Evolutionary conservation across 2,888 invertebrate species (phyloP), one percentile per base, ranked within the genome.

Genomic region (Sphecodes monilicornis): DNA sequence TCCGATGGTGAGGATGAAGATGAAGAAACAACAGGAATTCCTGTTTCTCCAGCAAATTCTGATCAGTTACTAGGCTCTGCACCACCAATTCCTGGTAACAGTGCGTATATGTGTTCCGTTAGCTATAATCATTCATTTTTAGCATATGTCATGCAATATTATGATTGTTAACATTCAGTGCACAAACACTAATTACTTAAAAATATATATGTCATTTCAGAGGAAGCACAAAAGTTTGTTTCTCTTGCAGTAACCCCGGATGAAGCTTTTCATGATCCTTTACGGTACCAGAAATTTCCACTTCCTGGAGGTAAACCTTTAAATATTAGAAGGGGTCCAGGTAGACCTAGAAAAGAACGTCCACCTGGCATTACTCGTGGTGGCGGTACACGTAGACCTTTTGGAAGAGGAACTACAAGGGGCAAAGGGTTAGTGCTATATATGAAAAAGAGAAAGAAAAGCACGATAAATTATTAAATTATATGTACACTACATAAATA

Each of bases 271-370:
- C 96, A 96, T 92, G 96, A 96, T 80, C 96, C 97, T 43, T 95
- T 97, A 69, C 96, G 96, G 39, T 96, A 96, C 93, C 95, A 93
- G 85, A 94, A 94, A 89, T 93, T 94, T 92, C 93, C 94, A 80
- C 91, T 95, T 87, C 95, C 96, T 89, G 95, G 95, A 82, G 96
- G 96, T 50, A 96, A 96, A 93, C 96, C 96, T 73, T 93, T 96
- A 76, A 95, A 96, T 79, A 96, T 97, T 76, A 96, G 97, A 88
- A 96, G 98, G 87, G 97, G 98, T 73, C 97, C 98, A 29, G 98
- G 98, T 22, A 96, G 98, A 91, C 98, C 98, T 18, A 96, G 97
- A 86, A 97, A 98, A 92, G 97, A 98, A 94, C 97, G 97, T 82
- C 94, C 94, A 79, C 92, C 91, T 82, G 93, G 93, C 94, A 96